phyloP scores from a whole-genome alignment of 2,113 vertebrate species.

The Athene cunicularia region DNA sequence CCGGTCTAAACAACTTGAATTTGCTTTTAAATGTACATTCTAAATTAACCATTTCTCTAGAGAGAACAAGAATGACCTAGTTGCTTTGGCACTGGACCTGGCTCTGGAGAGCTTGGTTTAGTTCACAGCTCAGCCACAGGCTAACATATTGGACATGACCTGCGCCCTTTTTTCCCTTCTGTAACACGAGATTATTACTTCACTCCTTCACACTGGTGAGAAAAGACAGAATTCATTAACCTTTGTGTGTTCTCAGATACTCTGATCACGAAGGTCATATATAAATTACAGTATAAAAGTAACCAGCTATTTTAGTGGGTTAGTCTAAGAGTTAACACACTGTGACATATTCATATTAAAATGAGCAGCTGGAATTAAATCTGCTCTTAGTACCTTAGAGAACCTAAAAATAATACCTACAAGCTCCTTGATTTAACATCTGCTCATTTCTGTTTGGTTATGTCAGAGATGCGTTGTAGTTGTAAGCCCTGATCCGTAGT shows the following conservation, averaged over 20 bases:
- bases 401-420: background rate
- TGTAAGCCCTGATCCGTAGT: background rate
- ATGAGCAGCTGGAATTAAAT: background rate
- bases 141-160: background rate
- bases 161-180: background rate
- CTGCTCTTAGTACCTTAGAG: background rate
- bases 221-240: slow-evolving; percentile 7
- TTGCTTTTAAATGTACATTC: background rate
- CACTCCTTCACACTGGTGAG: background rate
- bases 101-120: background rate
- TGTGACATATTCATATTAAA: background rate
- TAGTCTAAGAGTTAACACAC: background rate
- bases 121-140: background rate
- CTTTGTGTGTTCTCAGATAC: background rate
- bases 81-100: background rate
- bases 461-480: background rate
- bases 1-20: background rate
- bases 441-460: background rate
- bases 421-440: background rate
- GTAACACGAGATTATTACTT: background rate
- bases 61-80: background rate
- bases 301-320: background rate
- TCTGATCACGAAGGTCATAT: background rate
- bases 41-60: background rate
- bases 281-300: background rate